phyloP scores from a whole-genome alignment of 2,113 vertebrate genomes.

The Actinemys pallida region DNA sequence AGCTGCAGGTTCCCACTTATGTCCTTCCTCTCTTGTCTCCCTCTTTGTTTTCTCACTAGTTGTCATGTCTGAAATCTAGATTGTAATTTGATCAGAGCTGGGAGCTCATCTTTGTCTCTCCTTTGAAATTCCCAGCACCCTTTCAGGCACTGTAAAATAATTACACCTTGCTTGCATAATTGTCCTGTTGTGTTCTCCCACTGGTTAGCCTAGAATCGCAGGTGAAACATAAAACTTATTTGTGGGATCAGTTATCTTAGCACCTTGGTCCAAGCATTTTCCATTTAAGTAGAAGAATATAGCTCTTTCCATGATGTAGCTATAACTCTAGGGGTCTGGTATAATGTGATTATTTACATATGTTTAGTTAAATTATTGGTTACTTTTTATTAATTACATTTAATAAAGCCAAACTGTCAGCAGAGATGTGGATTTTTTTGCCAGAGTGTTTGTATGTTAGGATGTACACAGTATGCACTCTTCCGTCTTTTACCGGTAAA shows the following conservation, averaged over 20 bases:
- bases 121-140: neutral
- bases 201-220: no score
- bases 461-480: neutral
- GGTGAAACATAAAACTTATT: neutral
- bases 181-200: neutral
- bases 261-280: neutral
- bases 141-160: neutral
- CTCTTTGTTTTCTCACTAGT: neutral
- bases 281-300: neutral
- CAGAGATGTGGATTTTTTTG: neutral
- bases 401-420: neutral
- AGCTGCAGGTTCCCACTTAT: neutral
- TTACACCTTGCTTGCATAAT: neutral
- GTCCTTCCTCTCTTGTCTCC: neutral
- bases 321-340: neutral
- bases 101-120: neutral
- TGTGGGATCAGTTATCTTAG: neutral
- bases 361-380: neutral
- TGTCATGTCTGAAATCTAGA: no score
- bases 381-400: neutral
- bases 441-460: neutral
- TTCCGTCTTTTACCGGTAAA: neutral
- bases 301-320: neutral
- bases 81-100: neutral
- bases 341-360: neutral